These are phyloP conservation scores for Dinoponera quadriceps DNA, from an alignment of 1,140 invertebrate genomes.

Conservation along the genomic window DNA sequence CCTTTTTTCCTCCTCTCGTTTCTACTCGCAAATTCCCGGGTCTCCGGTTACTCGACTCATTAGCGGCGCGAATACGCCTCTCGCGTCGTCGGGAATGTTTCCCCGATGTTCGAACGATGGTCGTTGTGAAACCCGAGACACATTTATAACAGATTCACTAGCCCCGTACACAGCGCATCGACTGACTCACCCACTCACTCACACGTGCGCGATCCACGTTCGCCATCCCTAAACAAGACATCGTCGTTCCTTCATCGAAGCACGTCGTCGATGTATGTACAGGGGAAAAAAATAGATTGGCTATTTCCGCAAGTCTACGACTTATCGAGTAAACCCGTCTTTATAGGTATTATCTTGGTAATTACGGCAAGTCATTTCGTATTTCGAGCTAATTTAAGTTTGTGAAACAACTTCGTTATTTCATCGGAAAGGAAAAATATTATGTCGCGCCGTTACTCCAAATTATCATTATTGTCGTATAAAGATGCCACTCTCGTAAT, in stretches of 20 bases:
- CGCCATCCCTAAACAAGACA: neutral
- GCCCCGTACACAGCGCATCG: neutral
- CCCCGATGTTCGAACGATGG: neutral
- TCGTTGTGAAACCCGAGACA: constrained; percentile 8
- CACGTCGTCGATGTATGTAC: neutral
- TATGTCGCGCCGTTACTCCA: no score
- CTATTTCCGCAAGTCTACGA: no score
- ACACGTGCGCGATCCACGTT: neutral
- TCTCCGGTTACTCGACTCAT: constrained; percentile 12
- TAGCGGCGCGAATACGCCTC: neutral
- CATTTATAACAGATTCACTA: constrained; percentile 30
- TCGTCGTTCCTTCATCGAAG: neutral
- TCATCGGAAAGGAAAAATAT: no score
- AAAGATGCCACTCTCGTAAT: no score
- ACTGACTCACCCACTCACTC: constrained; percentile 4
- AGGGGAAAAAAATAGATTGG: no score
- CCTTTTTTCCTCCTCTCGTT: no score
- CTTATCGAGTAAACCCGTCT: no score
- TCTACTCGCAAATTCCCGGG: neutral
- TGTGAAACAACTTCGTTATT: no score
- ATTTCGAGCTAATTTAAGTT: no score
- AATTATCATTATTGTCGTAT: no score
- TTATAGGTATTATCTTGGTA: no score
- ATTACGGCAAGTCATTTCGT: no score
- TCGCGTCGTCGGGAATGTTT: constrained; percentile 2